Percentiles rank a stretch among this genome's conserved stretches.
phyloP scores from a whole-genome alignment of 2,113 vertebrate genomes.

The Hippocampus mohnikei region DNA sequence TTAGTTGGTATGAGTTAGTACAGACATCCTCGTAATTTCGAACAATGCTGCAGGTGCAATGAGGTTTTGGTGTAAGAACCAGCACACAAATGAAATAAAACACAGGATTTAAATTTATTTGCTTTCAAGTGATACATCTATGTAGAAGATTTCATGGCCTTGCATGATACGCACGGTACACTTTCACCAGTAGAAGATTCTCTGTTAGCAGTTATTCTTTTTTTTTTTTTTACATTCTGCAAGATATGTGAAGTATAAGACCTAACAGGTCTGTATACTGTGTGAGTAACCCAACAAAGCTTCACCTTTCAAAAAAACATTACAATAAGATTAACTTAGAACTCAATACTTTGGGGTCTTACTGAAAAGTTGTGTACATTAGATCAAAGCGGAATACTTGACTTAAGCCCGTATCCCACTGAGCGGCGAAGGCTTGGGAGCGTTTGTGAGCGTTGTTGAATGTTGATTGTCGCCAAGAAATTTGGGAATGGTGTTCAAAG shows the following conservation, averaged over 20 bases:
- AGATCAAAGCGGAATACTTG: conserved; percentile 24
- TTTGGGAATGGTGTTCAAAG: no score
- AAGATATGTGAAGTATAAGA: conserved; percentile 52
- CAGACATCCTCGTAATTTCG: no score
- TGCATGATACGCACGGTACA: conserved; percentile 64
- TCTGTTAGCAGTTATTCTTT: conserved; percentile 34
- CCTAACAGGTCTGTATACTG: conserved; percentile 41
- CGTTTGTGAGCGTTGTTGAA: no score
- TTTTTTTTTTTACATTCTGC: conserved; percentile 53
- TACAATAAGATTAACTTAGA: conserved; percentile 39
- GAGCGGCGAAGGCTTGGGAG: no score
- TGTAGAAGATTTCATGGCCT: conserved; percentile 64
- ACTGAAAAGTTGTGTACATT: conserved; percentile 5
- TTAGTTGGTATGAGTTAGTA: no score
- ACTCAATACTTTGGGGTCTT: conserved; percentile 22
- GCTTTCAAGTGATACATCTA: conserved; percentile 71
- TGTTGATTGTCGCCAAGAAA: no score
- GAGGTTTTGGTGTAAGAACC: background rate
- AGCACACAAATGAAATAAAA: conserved; percentile 26
- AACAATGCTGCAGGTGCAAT: no score
- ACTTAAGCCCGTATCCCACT: no score
- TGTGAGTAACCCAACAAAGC: conserved; percentile 35
- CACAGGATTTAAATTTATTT: conserved; percentile 55
- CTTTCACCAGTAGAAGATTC: conserved; percentile 32
- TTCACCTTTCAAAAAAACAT: conserved; percentile 29